Conservation (phyloP, 2,113 vertebrate species). For the Pimephales promelas region DNA sequence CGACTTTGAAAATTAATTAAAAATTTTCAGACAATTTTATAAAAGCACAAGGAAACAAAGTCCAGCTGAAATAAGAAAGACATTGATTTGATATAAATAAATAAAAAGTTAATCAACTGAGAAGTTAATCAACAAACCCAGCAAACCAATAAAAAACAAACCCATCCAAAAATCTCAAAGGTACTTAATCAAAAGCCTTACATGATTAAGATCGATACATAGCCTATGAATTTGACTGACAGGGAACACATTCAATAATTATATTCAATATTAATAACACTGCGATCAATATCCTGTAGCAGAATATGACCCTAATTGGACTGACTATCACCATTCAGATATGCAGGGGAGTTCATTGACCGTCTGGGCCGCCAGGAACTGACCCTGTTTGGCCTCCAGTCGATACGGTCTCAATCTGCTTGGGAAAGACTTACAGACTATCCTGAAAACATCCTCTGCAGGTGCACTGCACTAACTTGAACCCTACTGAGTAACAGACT, state of each 20-base stretch:
- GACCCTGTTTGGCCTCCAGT: not conserved
- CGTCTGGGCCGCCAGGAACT: not conserved
- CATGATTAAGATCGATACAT: not conserved
- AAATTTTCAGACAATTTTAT: no score
- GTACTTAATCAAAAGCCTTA: not conserved
- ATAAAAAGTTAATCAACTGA: not conserved
- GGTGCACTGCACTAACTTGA: conserved; percentile 8
- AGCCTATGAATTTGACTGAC: not conserved
- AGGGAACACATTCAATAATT: not conserved
- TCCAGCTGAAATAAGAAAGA: no score
- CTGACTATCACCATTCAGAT: not conserved
- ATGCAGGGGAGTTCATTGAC: not conserved
- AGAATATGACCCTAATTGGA: not conserved
- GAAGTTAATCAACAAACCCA: not conserved
- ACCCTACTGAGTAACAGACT: not conserved
- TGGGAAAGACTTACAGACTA: conserved; percentile 1
- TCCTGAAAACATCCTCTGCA: conserved; percentile 21
- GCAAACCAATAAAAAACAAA: not conserved
- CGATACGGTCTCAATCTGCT: conserved; percentile 4
- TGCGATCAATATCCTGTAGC: not conserved
- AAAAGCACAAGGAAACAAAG: no score
- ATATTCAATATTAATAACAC: not conserved
- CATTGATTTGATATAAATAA: not conserved
- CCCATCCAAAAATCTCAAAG: not conserved
- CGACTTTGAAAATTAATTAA: not conserved